Evolutionary conservation across 2,797 vertebrate species (phyloP).

Genomic region (Zenarchopterus dispar): DNA sequence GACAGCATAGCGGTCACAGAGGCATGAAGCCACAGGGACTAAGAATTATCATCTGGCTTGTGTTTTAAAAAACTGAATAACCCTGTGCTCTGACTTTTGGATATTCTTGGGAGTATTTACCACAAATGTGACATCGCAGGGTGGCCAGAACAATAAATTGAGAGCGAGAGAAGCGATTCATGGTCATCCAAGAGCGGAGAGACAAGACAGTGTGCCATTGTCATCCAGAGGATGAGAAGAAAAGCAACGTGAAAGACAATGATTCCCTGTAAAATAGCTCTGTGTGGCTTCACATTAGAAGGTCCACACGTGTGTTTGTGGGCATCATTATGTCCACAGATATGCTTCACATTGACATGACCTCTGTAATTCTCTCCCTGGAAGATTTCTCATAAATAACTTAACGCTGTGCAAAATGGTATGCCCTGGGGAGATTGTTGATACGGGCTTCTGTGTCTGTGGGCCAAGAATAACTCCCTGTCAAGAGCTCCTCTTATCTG

Average conservation of each 20-base stretch:
- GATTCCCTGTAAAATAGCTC: conserved; percentile 13
- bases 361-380: conserved; percentile 68
- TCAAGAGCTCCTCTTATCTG: conserved; percentile 34
- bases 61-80: conserved; percentile 9
- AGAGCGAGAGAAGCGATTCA: conserved; percentile 11
- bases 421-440: conserved; percentile 56
- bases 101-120: conserved; percentile 38
- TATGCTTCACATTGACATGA: conserved; percentile 68
- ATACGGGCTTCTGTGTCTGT: conserved; percentile 53
- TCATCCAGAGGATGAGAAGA: conserved; percentile 19
- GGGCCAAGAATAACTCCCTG: conserved; percentile 64
- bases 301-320: not conserved
- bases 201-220: conserved; percentile 16
- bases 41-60: not conserved
- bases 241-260: conserved; percentile 17
- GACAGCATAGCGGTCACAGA: not conserved
- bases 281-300: conserved; percentile 1
- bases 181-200: conserved; percentile 28
- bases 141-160: conserved; percentile 13
- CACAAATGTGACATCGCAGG: conserved; percentile 32
- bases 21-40: conserved; percentile 2
- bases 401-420: conserved; percentile 73
- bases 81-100: conserved; percentile 11
- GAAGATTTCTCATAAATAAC: conserved; percentile 76
- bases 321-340: conserved; percentile 31